These are phyloP conservation scores for Rhynchopsitta pachyrhyncha DNA, from an alignment of 2,113 vertebrate species.

Conservation along the genomic window DNA sequence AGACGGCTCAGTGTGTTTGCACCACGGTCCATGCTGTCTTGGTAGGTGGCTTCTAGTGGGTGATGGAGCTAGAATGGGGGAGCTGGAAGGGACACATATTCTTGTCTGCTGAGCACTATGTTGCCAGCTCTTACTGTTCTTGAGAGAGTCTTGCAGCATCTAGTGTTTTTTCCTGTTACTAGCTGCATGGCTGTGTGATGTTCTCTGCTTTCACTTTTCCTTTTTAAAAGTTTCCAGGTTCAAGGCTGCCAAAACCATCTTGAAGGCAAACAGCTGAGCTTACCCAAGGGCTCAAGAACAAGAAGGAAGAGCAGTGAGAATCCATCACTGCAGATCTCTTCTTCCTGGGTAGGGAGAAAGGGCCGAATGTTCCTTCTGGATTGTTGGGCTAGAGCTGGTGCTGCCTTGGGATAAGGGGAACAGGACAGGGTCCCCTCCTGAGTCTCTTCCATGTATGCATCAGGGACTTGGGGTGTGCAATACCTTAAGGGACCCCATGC, in stretches of 20 bases:
- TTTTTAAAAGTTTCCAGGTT: neutral
- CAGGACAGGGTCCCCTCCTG: too few relatives aligned
- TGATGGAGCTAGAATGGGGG: neutral
- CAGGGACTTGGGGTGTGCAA: too few relatives aligned
- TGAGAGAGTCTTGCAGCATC: neutral
- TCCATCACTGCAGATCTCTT: neutral
- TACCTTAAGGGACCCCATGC: rapidly evolving
- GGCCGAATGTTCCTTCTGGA: neutral
- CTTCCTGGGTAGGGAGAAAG: neutral
- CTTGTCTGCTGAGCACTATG: neutral
- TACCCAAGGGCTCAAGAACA: neutral
- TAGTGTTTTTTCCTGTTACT: neutral
- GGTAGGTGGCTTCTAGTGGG: neutral
- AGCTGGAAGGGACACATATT: neutral
- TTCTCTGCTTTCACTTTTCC: neutral
- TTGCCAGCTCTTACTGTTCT: neutral
- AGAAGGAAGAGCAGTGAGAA: neutral
- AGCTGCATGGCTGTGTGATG: neutral
- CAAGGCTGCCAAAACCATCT: neutral
- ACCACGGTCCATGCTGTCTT: rapidly evolving
- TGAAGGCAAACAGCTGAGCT: neutral
- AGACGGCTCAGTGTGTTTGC: rapidly evolving
- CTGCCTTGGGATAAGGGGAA: neutral
- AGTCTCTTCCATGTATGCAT: neutral
- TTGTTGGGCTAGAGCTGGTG: neutral